A percentile compares a stretch with the other conserved stretches of the same genome.
Conservation (phyloP, 1,140 invertebrate species). For the Octopus bimaculoides region DNA sequence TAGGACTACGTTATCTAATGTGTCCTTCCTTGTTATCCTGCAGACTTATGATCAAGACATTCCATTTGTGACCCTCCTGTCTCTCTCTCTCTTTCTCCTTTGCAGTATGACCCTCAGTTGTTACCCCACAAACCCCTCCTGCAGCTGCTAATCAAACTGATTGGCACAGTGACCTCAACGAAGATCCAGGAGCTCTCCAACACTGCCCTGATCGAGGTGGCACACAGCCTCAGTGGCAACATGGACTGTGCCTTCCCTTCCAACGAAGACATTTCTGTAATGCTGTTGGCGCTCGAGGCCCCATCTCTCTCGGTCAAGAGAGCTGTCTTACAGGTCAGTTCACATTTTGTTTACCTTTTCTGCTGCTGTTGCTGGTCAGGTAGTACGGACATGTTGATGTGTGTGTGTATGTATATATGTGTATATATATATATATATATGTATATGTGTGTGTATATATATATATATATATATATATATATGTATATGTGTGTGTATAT, state of each 20-base stretch:
- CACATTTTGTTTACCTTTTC: neutral
- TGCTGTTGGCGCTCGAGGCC: constrained; percentile 76
- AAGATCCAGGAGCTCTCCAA: constrained; percentile 74
- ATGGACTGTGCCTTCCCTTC: constrained; percentile 65
- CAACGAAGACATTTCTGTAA: constrained; percentile 71
- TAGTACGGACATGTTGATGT: too few species aligned
- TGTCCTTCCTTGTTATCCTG: too few species aligned
- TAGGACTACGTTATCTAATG: too few species aligned
- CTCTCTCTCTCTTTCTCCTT: neutral
- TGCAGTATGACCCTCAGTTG: constrained; percentile 66
- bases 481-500: too few species aligned
- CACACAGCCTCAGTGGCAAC: constrained; percentile 66
- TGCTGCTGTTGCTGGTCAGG: too few species aligned
- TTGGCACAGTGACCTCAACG: constrained; percentile 65
- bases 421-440: too few species aligned
- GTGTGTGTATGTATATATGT: too few species aligned
- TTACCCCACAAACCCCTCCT: constrained; percentile 81
- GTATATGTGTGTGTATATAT: too few species aligned
- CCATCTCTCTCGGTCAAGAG: constrained; percentile 73
- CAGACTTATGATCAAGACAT: too few species aligned
- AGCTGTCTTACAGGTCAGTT: constrained; percentile 67
- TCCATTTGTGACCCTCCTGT: too few species aligned
- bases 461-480: too few species aligned
- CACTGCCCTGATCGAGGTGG: constrained; percentile 75
- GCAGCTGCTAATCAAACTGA: constrained; percentile 74